A percentile compares a stretch with the other conserved stretches of the same genome.
Conservation (phyloP, 1,140 invertebrate genomes). For the Colletes gigas region DNA sequence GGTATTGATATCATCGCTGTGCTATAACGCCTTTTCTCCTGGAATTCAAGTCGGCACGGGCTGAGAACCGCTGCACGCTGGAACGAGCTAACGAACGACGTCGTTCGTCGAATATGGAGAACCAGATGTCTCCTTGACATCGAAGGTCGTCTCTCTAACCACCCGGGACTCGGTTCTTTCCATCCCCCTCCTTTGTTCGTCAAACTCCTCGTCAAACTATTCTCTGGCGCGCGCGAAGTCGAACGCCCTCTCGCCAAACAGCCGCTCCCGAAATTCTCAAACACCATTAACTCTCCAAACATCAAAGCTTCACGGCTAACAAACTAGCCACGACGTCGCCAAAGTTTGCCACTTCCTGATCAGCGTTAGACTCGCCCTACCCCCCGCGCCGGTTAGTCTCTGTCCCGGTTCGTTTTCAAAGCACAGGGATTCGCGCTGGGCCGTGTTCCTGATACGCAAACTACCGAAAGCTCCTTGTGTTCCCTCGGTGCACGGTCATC, state of each 20-base stretch:
- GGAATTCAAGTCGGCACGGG: conserved; percentile 33
- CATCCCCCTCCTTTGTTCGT: conserved; percentile 10
- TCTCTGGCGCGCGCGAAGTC: not conserved
- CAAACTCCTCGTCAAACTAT: not conserved
- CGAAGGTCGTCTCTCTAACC: conserved; percentile 50
- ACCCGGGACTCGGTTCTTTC: conserved; percentile 1
- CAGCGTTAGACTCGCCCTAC: not conserved
- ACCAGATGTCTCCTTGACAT: conserved; percentile 57
- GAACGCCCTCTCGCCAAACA: not conserved
- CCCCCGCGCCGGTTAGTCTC: not conserved
- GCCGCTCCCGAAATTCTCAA: conserved; percentile 21
- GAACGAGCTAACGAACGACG: conserved; percentile 62
- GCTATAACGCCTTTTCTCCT: conserved; percentile 44
- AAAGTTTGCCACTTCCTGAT: not conserved
- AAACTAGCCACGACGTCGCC: not conserved
- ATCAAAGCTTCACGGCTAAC: not conserved
- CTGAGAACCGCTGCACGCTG: conserved; percentile 50
- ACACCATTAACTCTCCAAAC: conserved; percentile 24
- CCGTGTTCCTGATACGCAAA: conserved; percentile 9
- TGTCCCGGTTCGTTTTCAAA: not conserved
- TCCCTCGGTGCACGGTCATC: not conserved
- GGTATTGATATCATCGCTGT: conserved; percentile 59
- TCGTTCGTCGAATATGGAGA: conserved; percentile 63
- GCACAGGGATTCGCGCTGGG: not conserved
- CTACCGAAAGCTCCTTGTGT: conserved; percentile 39